A percentile compares a stretch with the other conserved stretches of the same genome.
phyloP scores from a whole-genome alignment of 2,113 vertebrate genomes.

The Neogale vison region DNA sequence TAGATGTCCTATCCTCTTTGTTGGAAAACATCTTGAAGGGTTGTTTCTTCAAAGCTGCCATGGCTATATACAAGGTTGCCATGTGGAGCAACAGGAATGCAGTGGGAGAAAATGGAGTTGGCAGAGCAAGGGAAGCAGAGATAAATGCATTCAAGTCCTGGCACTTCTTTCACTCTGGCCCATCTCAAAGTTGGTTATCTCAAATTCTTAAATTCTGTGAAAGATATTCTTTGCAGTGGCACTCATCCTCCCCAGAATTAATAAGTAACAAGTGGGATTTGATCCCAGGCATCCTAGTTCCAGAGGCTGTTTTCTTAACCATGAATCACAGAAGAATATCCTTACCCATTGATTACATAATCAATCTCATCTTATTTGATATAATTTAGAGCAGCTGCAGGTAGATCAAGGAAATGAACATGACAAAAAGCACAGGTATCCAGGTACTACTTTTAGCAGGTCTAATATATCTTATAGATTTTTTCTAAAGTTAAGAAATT shows the following conservation, averaged over 20 bases:
- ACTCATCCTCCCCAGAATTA: not conserved
- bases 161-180: not conserved
- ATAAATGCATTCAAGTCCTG: not conserved
- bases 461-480: not conserved
- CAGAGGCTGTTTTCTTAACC: not conserved
- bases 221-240: not conserved
- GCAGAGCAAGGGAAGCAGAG: not conserved
- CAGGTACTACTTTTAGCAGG: not conserved
- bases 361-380: not conserved
- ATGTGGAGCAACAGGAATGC: not conserved
- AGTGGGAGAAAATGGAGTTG: not conserved
- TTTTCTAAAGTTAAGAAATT: conserved; percentile 1
- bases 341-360: not conserved
- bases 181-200: not conserved
- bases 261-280: not conserved
- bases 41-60: not conserved
- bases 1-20: not conserved
- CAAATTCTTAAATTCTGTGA: not conserved
- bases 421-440: not conserved
- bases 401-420: not conserved
- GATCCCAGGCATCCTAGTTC: not conserved
- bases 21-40: not conserved
- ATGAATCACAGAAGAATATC: not conserved
- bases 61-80: not conserved
- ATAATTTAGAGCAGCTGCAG: not conserved